phyloP scores from a whole-genome alignment of 2,113 vertebrate genomes.

The Perognathus longimembris region DNA sequence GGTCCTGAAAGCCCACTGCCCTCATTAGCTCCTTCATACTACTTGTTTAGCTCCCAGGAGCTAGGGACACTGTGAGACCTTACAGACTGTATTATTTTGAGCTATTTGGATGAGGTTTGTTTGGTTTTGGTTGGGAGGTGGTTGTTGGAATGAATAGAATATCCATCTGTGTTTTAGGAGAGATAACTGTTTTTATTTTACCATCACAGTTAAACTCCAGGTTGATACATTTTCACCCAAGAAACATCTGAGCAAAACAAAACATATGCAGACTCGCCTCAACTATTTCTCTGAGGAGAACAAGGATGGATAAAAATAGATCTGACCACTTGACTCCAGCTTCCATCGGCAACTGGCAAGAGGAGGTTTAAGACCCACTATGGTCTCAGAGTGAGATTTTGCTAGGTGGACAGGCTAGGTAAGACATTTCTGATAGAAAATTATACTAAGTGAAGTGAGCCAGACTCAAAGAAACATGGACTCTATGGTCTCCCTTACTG shows the following conservation, averaged over 20 bases:
- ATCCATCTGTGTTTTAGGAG: slow-evolving; percentile 20
- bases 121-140: neutral
- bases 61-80: slow-evolving; percentile 5
- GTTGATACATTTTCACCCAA: neutral
- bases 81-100: no score
- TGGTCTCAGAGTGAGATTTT: neutral
- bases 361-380: neutral
- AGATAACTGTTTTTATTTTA: neutral
- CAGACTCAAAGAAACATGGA: no score
- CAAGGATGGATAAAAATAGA: slow-evolving; percentile 15
- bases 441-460: no score
- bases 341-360: neutral
- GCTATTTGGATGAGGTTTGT: neutral
- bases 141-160: neutral
- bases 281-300: slow-evolving; percentile 31
- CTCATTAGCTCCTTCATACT: neutral
- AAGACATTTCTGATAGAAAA: slow-evolving; percentile 33
- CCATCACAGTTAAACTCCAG: slow-evolving; percentile 15
- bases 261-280: slow-evolving; percentile 1
- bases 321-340: neutral
- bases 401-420: neutral
- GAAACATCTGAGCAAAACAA: neutral
- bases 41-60: neutral
- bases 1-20: neutral
- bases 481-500: no score